A percentile compares a stretch with the other conserved stretches of the same genome.
Evolutionary conservation across 2,888 invertebrate genomes (phyloP).

Genomic region (Drosophila subquinaria): DNA sequence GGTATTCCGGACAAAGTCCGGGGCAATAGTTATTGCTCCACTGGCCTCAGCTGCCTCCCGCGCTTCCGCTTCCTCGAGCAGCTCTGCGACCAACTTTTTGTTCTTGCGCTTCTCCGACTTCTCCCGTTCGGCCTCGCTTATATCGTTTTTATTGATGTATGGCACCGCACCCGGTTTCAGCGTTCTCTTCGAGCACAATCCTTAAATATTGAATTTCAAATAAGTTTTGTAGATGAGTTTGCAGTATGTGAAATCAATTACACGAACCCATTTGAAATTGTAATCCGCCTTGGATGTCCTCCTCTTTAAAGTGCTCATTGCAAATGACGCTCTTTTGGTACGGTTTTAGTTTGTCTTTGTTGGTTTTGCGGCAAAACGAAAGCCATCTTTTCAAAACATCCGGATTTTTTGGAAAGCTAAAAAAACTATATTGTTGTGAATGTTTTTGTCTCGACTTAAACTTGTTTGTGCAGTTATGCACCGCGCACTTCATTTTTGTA

Average conservation of each 20-base stretch:
- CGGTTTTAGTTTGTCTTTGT: conserved; percentile 37
- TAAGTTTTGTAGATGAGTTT: not conserved
- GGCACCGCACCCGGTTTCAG: conserved; percentile 63
- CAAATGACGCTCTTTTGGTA: conserved; percentile 56
- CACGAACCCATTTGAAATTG: conserved; percentile 66
- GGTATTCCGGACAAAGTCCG: conserved; percentile 45
- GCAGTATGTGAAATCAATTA: not conserved
- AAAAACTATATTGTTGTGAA: conserved; percentile 53
- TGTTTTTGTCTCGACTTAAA: conserved; percentile 52
- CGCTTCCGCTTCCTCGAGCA: conserved; percentile 55
- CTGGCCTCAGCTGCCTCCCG: conserved; percentile 46
- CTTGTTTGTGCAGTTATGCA: conserved; percentile 57
- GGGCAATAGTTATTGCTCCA: conserved; percentile 30
- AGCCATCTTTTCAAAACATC: conserved; percentile 51
- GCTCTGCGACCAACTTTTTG: conserved; percentile 54
- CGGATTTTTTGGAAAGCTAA: conserved; percentile 61
- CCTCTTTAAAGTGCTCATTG: conserved; percentile 62
- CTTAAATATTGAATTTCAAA: conserved; percentile 21
- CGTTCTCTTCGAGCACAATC: conserved; percentile 63
- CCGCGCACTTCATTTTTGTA: conserved; percentile 64
- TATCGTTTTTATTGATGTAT: conserved; percentile 55
- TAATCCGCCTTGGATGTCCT: conserved; percentile 65
- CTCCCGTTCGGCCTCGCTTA: conserved; percentile 51
- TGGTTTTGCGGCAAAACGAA: conserved; percentile 53
- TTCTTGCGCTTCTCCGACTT: conserved; percentile 52